These are phyloP conservation scores for Stenopsyche tienmushanensis DNA, from an alignment of 1,140 invertebrate species.

Conservation along the genomic window DNA sequence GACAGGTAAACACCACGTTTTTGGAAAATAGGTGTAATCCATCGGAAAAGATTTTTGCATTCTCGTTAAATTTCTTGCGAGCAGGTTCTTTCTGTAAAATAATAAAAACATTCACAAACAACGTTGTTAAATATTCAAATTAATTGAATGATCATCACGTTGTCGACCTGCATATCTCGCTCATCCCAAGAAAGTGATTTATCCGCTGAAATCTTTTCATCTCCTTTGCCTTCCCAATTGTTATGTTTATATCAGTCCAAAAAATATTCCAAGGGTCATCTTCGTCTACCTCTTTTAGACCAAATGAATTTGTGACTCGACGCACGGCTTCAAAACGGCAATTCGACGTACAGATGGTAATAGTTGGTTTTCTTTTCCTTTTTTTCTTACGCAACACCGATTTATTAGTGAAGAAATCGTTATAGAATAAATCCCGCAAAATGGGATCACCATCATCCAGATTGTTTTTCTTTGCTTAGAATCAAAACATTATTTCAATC, in stretches of 20 bases:
- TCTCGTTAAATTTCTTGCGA: slow-evolving; percentile 81
- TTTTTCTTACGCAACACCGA: slow-evolving; percentile 19
- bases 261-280: slow-evolving; percentile 85
- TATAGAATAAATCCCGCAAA: background rate
- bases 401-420: background rate
- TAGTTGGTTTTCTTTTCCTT: slow-evolving; percentile 46
- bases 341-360: slow-evolving; percentile 69
- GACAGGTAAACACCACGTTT: slow-evolving; percentile 91
- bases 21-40: slow-evolving; percentile 89
- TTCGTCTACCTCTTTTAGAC: slow-evolving; percentile 77
- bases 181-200: slow-evolving; percentile 92
- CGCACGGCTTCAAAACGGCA: slow-evolving; percentile 75
- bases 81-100: slow-evolving; percentile 69
- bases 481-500: too few species aligned
- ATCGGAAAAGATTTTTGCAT: slow-evolving; percentile 84
- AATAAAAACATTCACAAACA: background rate
- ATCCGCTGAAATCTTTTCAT: slow-evolving; percentile 90
- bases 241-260: slow-evolving; percentile 84
- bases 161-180: slow-evolving; percentile 77
- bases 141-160: background rate
- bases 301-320: slow-evolving; percentile 68
- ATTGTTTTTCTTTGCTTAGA: background rate
- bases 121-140: background rate
- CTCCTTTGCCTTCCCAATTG: slow-evolving; percentile 79
- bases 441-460: background rate